These are phyloP conservation scores for Apis laboriosa DNA, from an alignment of 1,140 invertebrate genomes.

Conservation along the genomic window DNA sequence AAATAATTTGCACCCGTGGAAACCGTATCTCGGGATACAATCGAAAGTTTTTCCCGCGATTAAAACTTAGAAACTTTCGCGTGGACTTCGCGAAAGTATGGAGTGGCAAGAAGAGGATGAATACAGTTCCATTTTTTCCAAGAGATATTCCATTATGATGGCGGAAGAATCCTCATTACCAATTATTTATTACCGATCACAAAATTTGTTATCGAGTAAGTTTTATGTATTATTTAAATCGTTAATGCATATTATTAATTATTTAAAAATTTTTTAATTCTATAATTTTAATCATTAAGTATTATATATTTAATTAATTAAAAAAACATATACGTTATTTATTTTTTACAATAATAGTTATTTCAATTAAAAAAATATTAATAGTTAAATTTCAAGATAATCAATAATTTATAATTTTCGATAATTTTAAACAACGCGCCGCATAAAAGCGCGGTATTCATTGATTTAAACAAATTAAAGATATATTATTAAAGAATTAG, in stretches of 20 bases:
- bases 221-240: background rate
- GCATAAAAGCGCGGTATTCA: conserved; percentile 8
- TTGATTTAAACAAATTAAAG: background rate
- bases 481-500: background rate
- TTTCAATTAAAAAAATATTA: background rate
- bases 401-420: background rate
- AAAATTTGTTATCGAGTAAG: conserved; percentile 48
- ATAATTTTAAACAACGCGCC: conserved; percentile 19
- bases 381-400: background rate
- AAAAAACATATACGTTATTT: background rate
- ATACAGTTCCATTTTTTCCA: background rate
- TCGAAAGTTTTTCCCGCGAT: conserved; percentile 43
- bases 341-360: background rate
- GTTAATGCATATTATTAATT: background rate
- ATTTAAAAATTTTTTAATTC: background rate
- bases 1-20: conserved; percentile 65
- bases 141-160: conserved; percentile 24
- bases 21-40: conserved; percentile 68
- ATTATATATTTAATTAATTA: background rate
- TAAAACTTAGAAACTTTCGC: conserved; percentile 23
- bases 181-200: conserved; percentile 27
- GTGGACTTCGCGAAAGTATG: background rate
- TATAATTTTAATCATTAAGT: background rate
- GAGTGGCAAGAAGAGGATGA: conserved; percentile 27
- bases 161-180: conserved; percentile 26